These are phyloP conservation scores for Drosophila trichaetosa DNA, from an alignment of 2,888 invertebrate species.

Conservation along the genomic window DNA sequence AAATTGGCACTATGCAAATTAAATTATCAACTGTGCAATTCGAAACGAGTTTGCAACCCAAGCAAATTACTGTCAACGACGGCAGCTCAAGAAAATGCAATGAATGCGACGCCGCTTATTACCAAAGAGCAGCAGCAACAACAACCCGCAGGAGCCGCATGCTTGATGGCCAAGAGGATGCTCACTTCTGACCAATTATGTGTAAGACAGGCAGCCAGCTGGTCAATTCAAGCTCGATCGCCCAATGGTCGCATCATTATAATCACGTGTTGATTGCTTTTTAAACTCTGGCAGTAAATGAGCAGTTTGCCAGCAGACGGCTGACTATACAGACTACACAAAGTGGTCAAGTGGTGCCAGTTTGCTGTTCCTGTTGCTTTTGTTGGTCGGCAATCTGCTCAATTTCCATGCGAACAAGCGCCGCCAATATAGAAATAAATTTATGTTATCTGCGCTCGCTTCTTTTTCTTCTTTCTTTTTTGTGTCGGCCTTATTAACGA, in stretches of 20 bases:
- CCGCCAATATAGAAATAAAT: slow-evolving; percentile 51
- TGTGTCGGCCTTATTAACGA: slow-evolving; percentile 59
- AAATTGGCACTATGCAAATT: slow-evolving; percentile 83
- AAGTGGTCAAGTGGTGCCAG: slow-evolving; percentile 22
- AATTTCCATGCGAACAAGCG: slow-evolving; percentile 63
- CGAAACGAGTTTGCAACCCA: slow-evolving; percentile 68
- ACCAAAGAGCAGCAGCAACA: slow-evolving; percentile 28
- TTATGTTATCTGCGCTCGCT: slow-evolving; percentile 39
- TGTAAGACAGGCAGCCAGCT: slow-evolving; percentile 73
- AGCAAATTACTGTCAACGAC: slow-evolving; percentile 82
- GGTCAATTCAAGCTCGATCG: slow-evolving; percentile 32
- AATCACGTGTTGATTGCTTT: slow-evolving; percentile 81
- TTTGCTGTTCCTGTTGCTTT: not conserved
- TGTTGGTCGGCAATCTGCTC: slow-evolving; percentile 7
- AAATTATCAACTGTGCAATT: slow-evolving; percentile 79
- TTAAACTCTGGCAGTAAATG: slow-evolving; percentile 71
- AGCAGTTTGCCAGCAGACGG: slow-evolving; percentile 43
- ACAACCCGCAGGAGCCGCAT: slow-evolving; percentile 21
- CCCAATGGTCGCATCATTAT: slow-evolving; percentile 70
- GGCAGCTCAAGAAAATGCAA: slow-evolving; percentile 64
- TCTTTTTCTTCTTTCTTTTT: slow-evolving; percentile 12
- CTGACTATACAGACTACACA: slow-evolving; percentile 8
- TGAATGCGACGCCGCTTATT: slow-evolving; percentile 74
- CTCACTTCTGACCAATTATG: slow-evolving; percentile 61
- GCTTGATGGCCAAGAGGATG: slow-evolving; percentile 1